These are phyloP conservation scores for Zaprionus davidi DNA, from an alignment of 1,140 invertebrate genomes.

Conservation along the genomic window DNA sequence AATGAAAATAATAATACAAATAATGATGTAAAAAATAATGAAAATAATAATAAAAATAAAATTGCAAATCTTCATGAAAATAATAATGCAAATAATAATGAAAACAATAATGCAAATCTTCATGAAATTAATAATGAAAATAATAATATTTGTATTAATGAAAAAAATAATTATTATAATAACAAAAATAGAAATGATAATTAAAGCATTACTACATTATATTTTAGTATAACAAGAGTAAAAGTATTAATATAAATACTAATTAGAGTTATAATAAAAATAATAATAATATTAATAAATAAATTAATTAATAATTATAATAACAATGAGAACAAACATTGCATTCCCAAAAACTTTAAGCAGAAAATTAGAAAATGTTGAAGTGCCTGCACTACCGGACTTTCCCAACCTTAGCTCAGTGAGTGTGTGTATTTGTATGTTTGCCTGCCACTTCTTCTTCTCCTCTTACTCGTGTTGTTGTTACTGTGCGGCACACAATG, in stretches of 20 bases:
- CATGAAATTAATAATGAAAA: slow-evolving; percentile 15
- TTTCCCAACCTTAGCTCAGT: background rate
- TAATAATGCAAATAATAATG: slow-evolving; percentile 40
- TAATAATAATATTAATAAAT: background rate
- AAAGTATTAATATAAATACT: background rate
- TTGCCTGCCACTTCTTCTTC: background rate
- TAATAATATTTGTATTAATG: background rate
- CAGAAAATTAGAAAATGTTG: slow-evolving; percentile 79
- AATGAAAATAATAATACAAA: slow-evolving; percentile 44
- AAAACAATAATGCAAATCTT: too few relatives aligned
- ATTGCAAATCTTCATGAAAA: slow-evolving; percentile 59
- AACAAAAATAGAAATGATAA: too few relatives aligned
- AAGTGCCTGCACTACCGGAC: slow-evolving; percentile 65
- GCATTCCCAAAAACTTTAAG: slow-evolving; percentile 57
- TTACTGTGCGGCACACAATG: slow-evolving; percentile 67
- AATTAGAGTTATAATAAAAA: background rate
- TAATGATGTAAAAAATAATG: background rate
- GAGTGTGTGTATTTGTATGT: slow-evolving; percentile 23
- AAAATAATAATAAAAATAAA: too few relatives aligned
- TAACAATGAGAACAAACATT: slow-evolving; percentile 48
- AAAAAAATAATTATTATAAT: too few relatives aligned
- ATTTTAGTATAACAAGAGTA: too few relatives aligned
- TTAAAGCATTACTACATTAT: too few relatives aligned
- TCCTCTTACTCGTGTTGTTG: slow-evolving; percentile 19
- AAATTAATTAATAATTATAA: slow-evolving; percentile 63